Evolutionary conservation across 64 coral and sea anemone species (phyloP), one percentile per base, ranked within the genome.

Genomic region (Montipora foliosa): DNA sequence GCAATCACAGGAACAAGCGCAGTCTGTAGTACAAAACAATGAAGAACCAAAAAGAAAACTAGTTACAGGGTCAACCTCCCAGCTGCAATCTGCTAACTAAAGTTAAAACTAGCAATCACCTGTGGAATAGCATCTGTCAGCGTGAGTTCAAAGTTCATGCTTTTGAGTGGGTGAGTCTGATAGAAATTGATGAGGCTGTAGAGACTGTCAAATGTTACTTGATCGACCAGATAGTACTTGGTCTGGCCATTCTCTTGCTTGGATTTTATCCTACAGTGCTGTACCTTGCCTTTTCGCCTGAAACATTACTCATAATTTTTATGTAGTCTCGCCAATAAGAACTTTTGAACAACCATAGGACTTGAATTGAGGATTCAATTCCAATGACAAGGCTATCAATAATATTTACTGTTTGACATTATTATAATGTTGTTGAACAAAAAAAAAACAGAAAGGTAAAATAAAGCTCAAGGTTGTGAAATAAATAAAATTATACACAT

Each of bases 201-300:
- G 51, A 99, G 76, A 87, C 98, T 99, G 69, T 99, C 98, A 87
- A 99, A 99, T 1, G 98, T 93, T 79, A 99, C 95, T 93, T 99
- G 98, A 75, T 99, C 98, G 21, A 99, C 98, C n/a, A 99, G 92
- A 44, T 96, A 99, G 47, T 96, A 99, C 84, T 99, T 99, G 11
- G 95, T 96, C 76, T 99, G 98, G 8, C 98, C 98, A 92, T 92
- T 96, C 79, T 99, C 98, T 77, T 99, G 98, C 75, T 99, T 99
- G 59, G 98, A 99, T 86, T 93, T 91, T 7, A 99, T 96, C 14
- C 98, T 81, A 77, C 98, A 99, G 86, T 99, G 98, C 17, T 99
- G 95, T 5, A 99, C 98, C 77, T 79, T 85, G 0, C 98, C 95
- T 61, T 87, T 90, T 8, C 95, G 90, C 98, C 98, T 99, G 5